Conservation (phyloP, 2,113 vertebrate genomes). For the Lasiurus borealis region DNA sequence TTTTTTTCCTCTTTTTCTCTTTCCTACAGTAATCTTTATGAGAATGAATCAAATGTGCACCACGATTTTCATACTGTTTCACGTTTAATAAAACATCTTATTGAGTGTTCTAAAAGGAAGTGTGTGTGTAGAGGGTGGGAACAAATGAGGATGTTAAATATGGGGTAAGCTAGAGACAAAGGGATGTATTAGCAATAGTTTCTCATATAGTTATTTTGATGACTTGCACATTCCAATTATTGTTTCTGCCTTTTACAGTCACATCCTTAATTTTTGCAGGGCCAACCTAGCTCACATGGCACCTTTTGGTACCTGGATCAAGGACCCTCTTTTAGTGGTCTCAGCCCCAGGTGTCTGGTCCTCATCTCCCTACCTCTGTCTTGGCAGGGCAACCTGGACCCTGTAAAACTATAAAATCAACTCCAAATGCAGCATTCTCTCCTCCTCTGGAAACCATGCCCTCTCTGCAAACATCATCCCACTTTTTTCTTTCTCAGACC, state of each 20-base stretch:
- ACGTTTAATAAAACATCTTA: neutral
- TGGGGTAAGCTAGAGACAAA: neutral
- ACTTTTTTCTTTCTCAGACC: neutral
- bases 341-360: too few relatives aligned
- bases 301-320: neutral
- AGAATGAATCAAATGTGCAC: neutral
- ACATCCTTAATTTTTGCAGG: neutral
- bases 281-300: neutral
- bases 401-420: accelerated
- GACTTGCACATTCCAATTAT: too few relatives aligned
- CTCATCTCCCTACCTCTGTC: neutral
- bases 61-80: neutral
- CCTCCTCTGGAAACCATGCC: accelerated
- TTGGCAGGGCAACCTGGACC: too few relatives aligned
- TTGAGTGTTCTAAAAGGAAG: neutral
- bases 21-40: neutral
- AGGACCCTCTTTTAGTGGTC: neutral
- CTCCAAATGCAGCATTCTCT: accelerated
- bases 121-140: accelerated
- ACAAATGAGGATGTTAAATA: too few relatives aligned
- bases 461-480: neutral
- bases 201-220: neutral
- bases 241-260: neutral
- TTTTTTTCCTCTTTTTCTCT: neutral
- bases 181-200: neutral